Percentiles rank a stretch among this genome's conserved stretches.
Evolutionary conservation across 2,888 invertebrate genomes (phyloP).

Genomic region (Halictus quadricinctus): DNA sequence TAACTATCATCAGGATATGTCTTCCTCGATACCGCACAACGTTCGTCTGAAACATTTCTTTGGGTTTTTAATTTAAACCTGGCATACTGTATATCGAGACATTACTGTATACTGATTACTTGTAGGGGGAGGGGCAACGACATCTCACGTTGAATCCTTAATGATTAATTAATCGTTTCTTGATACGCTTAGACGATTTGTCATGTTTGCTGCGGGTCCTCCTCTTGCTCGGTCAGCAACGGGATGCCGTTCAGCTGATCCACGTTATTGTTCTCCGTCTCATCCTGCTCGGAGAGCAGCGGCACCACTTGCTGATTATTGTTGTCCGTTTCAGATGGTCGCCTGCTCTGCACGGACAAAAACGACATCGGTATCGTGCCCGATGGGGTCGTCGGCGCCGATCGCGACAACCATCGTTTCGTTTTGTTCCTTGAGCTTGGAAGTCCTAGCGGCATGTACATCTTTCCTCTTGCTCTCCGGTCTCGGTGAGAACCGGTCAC

Average conservation of each 20-base stretch:
- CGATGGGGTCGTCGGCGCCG: conserved; percentile 92
- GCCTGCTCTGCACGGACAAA: conserved; percentile 83
- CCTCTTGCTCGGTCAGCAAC: conserved; percentile 73
- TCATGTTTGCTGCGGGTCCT: conserved; percentile 64
- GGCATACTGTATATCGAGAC: not conserved
- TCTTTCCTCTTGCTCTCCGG: conserved; percentile 81
- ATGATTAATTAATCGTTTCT: conserved; percentile 12
- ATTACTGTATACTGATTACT: conserved; percentile 50
- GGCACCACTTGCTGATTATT: conserved; percentile 79
- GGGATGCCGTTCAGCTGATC: conserved; percentile 68
- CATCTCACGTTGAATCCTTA: conserved; percentile 37
- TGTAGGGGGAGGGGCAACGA: conserved; percentile 13
- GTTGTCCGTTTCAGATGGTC: conserved; percentile 75
- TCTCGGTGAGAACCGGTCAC: conserved; percentile 73
- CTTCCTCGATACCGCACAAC: not conserved
- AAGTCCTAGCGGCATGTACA: conserved; percentile 83
- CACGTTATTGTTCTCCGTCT: conserved; percentile 70
- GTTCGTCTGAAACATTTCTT: no score
- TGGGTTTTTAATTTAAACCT: not conserved
- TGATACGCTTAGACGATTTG: conserved; percentile 44
- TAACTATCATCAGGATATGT: not conserved
- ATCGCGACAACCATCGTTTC: conserved; percentile 87
- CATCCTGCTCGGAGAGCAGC: conserved; percentile 79
- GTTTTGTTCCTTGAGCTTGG: conserved; percentile 74
- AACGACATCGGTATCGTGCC: conserved; percentile 88